phyloP scores from a whole-genome alignment of 2,888 invertebrate genomes.

The Entomobrya multifasciata region DNA sequence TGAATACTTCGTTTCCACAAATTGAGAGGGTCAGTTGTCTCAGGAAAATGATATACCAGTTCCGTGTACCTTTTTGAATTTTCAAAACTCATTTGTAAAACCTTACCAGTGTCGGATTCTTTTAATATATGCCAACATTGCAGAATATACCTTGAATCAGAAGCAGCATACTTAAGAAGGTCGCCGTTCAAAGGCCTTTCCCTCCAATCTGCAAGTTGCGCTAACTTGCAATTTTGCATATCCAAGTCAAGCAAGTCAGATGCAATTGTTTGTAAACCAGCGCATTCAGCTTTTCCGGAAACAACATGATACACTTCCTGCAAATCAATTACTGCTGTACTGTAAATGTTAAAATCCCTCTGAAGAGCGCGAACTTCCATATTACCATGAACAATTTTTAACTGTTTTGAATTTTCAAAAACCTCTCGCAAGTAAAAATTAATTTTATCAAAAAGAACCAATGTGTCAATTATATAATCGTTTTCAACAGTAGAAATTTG shows the following conservation, averaged over 20 bases:
- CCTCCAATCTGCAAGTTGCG: neutral
- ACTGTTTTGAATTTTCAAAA: neutral
- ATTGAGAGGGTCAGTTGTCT: neutral
- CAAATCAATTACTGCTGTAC: neutral
- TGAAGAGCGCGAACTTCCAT: neutral
- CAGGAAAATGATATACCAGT: neutral
- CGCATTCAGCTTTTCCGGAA: neutral
- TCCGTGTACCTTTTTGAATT: neutral
- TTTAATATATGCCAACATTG: neutral
- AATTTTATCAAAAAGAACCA: neutral
- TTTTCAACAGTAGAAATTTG: neutral
- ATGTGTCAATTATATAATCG: neutral
- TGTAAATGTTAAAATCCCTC: neutral
- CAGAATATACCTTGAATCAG: neutral
- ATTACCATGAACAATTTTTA: conserved; percentile 9
- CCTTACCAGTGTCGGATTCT: neutral
- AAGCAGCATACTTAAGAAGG: neutral
- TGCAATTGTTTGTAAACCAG: no score
- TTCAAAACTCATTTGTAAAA: neutral
- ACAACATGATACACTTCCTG: neutral
- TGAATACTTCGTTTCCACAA: neutral
- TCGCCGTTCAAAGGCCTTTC: neutral
- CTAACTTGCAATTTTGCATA: neutral
- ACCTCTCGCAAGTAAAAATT: neutral
- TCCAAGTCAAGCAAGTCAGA: neutral